Evolutionary conservation across 2,888 invertebrate species (phyloP).

Genomic region (Chloromyia formosa): DNA sequence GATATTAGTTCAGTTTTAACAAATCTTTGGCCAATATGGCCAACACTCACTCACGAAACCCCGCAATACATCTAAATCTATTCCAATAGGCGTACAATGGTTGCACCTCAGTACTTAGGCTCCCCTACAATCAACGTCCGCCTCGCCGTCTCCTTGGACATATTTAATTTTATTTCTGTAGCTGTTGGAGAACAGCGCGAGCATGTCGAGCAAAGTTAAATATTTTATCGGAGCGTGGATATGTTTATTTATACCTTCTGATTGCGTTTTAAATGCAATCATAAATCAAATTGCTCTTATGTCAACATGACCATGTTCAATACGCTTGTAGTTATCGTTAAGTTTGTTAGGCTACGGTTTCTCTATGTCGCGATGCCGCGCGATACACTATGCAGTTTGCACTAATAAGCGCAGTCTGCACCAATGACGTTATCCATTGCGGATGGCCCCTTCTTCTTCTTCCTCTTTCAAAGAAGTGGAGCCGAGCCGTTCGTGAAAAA

Average conservation of each 20-base stretch:
- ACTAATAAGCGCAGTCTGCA: not conserved
- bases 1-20: no score
- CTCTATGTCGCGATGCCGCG: not conserved
- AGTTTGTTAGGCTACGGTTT: not conserved
- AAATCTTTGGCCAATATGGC: no score
- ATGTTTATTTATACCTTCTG: conserved; percentile 42
- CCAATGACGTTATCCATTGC: no score
- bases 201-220: conserved; percentile 40
- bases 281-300: conserved; percentile 44
- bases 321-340: conserved; percentile 40
- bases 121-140: no score
- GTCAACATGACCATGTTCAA: conserved; percentile 41
- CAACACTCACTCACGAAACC: no score
- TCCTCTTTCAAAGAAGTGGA: no score
- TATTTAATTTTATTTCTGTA: not conserved
- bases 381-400: not conserved
- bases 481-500: no score
- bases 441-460: no score
- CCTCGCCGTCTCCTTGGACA: not conserved
- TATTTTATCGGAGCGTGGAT: conserved; percentile 42
- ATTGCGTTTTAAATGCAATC: conserved; percentile 44
- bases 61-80: no score
- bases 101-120: no score
- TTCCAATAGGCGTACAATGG: no score
- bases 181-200: conserved; percentile 23